Percentiles rank a stretch among this genome's conserved stretches.
These are phyloP conservation scores for Ectropis grisescens DNA, from an alignment of 1,140 invertebrate genomes.

Conservation along the genomic window DNA sequence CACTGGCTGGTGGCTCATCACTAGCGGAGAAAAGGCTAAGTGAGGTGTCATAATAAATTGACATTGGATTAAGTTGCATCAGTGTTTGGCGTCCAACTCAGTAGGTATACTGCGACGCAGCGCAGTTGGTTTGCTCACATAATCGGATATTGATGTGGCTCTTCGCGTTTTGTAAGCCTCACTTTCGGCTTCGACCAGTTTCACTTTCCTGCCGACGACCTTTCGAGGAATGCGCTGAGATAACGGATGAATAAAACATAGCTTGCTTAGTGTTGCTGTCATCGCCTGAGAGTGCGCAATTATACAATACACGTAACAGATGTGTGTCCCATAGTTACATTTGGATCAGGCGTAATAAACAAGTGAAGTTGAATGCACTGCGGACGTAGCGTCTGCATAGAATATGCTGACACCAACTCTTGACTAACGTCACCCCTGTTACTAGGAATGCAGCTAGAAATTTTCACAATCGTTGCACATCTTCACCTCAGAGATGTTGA, in stretches of 20 bases:
- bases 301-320: too few relatives aligned
- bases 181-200: conserved; percentile 47
- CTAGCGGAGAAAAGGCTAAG: conserved; percentile 21
- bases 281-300: too few relatives aligned
- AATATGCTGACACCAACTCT: too few relatives aligned
- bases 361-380: too few relatives aligned
- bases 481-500: too few relatives aligned
- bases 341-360: too few relatives aligned
- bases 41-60: conserved; percentile 26
- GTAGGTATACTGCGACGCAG: conserved; percentile 1
- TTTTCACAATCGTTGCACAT: too few relatives aligned
- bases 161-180: conserved; percentile 34
- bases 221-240: conserved; percentile 45
- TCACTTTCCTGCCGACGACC: conserved; percentile 58
- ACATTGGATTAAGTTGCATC: conserved; percentile 45
- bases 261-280: too few relatives aligned
- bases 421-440: too few relatives aligned
- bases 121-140: conserved; percentile 11
- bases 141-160: conserved; percentile 32
- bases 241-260: conserved; percentile 52
- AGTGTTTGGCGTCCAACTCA: conserved; percentile 27
- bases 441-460: too few relatives aligned
- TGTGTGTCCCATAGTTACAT: too few relatives aligned
- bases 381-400: too few relatives aligned
- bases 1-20: conserved; percentile 18